Percentiles rank a stretch among this genome's conserved stretches.
Conservation (phyloP, 2,888 invertebrate genomes). For the Ormyrus rosae region DNA sequence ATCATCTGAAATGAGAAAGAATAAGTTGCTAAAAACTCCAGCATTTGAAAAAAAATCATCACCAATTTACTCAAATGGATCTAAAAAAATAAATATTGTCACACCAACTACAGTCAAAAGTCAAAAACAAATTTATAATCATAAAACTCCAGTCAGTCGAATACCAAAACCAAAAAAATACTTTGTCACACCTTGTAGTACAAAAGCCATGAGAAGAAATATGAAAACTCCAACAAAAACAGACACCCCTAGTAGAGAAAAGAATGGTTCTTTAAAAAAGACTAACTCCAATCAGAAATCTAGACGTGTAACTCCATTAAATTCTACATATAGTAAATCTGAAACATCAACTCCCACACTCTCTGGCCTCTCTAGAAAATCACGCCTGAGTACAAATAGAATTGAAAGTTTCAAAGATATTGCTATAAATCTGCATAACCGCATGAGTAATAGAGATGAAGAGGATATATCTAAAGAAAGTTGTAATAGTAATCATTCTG, state of each 20-base stretch:
- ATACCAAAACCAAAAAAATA: slow-evolving; percentile 45
- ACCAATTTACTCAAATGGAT: background rate
- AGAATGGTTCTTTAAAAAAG: slow-evolving; percentile 24
- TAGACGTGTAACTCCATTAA: slow-evolving; percentile 7
- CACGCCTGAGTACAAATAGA: background rate
- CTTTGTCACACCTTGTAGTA: slow-evolving; percentile 17
- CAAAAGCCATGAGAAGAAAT: slow-evolving; percentile 8
- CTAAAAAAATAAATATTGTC: background rate
- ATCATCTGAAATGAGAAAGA: slow-evolving; percentile 13
- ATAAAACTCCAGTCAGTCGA: slow-evolving; percentile 24
- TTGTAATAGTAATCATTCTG: slow-evolving; percentile 1
- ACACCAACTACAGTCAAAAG: slow-evolving; percentile 23
- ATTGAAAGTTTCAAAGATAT: slow-evolving; percentile 54
- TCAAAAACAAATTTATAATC: slow-evolving; percentile 9
- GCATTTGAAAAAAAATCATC: slow-evolving; percentile 34
- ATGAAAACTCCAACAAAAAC: slow-evolving; percentile 17
- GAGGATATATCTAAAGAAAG: slow-evolving; percentile 1
- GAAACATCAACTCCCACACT: slow-evolving; percentile 8
- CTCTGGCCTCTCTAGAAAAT: background rate
- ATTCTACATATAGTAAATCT: slow-evolving; percentile 21
- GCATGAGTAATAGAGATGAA: slow-evolving; percentile 63
- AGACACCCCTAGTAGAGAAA: slow-evolving; percentile 12
- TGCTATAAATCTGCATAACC: slow-evolving; percentile 63
- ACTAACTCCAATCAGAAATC: background rate
- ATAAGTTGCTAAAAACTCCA: slow-evolving; percentile 15